Base-by-base conservation (phyloP, 2,797 vertebrate species). In the Manis javanica region DNA sequence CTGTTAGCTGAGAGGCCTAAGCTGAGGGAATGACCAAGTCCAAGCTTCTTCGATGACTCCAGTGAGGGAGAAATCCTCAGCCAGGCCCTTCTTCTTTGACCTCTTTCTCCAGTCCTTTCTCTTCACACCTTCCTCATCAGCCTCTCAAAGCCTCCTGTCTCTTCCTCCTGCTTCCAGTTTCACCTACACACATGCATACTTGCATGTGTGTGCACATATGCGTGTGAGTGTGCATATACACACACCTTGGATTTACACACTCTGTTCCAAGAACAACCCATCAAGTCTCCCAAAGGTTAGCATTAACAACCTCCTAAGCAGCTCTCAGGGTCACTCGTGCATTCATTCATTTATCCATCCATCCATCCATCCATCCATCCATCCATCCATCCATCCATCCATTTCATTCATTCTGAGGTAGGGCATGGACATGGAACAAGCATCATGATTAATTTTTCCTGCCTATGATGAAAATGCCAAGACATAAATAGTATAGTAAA, bases 141-240 rank as follows among this genome's bases (percentile, higher is more conserved):
- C 9, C 42, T 63, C 23, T 71, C 26, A 4, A 12, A 77, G 34
- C 51, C 64, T 88, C 66, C 13, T 29, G 16, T 63, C 49, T 72
- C 26, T 72, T 91, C 69, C 77, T 68, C 12, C 34, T 69, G 34
- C 51, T 86, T 71, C 39, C 19, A 37, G 34, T 37, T 18, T n/a
- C 81, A 42, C 34, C 6, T 49, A 64, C 26, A n/a, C 75, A 2
- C 12, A 16, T 13, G 3, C 0, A 8, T 9, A 0, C 2, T 42
- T 42, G 42, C 42, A 42, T 42, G 8, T 46, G 42, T 46, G 42
- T 10, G 42, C 21, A 26, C 64, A 2, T 8, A 16, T 13, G 5
- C 0, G 3, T 9, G 0, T 23, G 39, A 71, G 15, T 3, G 8
- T 4, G 16, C 16, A 61, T 5, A 2, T 26, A 29, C 46, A 8